Base-by-base conservation (phyloP, 1,140 invertebrate genomes). In the Drosophila ananassae region DNA sequence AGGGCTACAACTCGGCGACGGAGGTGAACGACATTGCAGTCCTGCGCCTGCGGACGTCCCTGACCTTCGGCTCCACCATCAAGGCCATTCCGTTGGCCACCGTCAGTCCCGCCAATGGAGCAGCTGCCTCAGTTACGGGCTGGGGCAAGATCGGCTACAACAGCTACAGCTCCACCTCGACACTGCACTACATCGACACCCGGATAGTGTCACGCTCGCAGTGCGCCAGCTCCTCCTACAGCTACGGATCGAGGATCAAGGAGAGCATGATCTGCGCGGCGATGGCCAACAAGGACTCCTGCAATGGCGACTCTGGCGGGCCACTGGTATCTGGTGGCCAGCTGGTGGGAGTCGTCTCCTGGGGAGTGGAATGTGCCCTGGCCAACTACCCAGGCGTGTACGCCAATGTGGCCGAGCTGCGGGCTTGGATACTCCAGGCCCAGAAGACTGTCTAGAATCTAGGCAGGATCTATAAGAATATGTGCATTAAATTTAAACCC, bases 21-120 rank as follows among this genome's bases (percentile, higher is more conserved):
- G 64, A 67, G 4, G 52, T 62, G 9, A 92, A 94, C 22, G 94
- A 94, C 55, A 82, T 94, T 9, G 93, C 89, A 13, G 67, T 94
- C 1, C 55, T 94, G 24, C 78, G 84, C 3, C 48, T 94, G 2
- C 60, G 91, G 17, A 52, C 73, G 2, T 52, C 73, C 17, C 76
- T 94, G 8, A 21, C 30, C 4, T 89, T 90, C 21, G 78, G 52
- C 1, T 17, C 75, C 0, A 92, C 76, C n/a, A 91, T 94, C 12
- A 80, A 92, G 32, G 74, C 81, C 4, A 91, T 93, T n/a, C 2
- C 6, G 0, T 51, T 93, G 60, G 82, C 91, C 0, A 84, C 22
- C 2, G 25, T 7, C 1, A 73, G 90, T 6, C 81, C 90, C 0
- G 24, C 25, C 22, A 77, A 79, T 46, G 77, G 71, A 30, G 59